phyloP scores from a whole-genome alignment of 2,888 invertebrate species.

The Lasius platythorax region DNA sequence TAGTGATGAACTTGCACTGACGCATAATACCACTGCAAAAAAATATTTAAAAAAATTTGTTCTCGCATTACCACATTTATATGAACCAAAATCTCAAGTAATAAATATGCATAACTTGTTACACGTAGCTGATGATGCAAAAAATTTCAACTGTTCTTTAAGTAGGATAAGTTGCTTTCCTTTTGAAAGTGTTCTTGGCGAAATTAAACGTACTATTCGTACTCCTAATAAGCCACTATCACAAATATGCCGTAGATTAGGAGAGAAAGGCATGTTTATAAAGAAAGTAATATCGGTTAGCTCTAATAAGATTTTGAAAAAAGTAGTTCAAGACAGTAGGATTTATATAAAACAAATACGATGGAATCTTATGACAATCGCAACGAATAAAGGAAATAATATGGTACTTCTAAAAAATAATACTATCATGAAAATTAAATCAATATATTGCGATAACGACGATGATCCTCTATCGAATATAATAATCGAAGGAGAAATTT shows the following conservation, averaged over 20 bases:
- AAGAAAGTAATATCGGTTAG: neutral
- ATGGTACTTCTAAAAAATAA: neutral
- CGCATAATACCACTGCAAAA: neutral
- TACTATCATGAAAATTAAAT: neutral
- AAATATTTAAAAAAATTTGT: slow-evolving; percentile 8
- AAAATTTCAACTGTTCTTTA: neutral
- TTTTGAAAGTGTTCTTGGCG: neutral
- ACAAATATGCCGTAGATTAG: neutral
- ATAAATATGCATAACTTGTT: neutral
- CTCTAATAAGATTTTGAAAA: neutral
- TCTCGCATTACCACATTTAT: neutral
- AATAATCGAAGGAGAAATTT: slow-evolving; percentile 3
- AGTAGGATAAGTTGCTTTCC: neutral
- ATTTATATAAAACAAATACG: neutral
- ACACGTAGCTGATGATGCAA: neutral
- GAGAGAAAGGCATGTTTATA: neutral
- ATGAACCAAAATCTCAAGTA: neutral
- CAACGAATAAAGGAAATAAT: neutral
- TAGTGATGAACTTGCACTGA: neutral
- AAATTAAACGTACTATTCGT: neutral
- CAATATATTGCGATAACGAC: neutral
- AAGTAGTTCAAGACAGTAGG: neutral
- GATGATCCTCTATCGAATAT: neutral
- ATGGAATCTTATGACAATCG: neutral
- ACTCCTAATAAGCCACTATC: neutral